Evolutionary conservation across 1,140 invertebrate genomes (phyloP).

Genomic region (Melanaphis sacchari): DNA sequence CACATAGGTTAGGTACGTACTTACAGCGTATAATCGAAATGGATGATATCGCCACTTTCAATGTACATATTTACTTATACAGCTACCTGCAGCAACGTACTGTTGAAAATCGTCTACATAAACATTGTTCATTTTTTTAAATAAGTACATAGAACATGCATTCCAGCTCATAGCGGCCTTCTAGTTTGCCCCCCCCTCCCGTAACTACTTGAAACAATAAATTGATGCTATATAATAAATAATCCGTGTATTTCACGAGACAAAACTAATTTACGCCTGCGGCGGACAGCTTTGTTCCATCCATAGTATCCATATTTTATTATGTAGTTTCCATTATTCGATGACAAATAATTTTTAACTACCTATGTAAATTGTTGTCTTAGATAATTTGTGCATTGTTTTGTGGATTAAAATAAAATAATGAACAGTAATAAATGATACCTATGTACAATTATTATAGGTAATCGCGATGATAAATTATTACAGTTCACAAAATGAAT

Average conservation of each 20-base stretch:
- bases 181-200: neutral
- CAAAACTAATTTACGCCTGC: slow-evolving; percentile 25
- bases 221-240: neutral
- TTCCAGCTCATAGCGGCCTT: neutral
- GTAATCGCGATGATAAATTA: neutral
- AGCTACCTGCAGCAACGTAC: neutral
- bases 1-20: neutral
- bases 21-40: neutral
- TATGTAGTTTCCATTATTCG: neutral
- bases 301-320: neutral
- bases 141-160: neutral
- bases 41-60: neutral
- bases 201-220: neutral
- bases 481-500: neutral
- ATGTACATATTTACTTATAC: neutral
- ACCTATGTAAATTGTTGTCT: neutral
- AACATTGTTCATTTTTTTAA: neutral
- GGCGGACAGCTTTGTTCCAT: neutral
- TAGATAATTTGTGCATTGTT: neutral
- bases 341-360: neutral
- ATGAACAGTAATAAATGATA: neutral
- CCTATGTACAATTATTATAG: neutral
- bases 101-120: neutral
- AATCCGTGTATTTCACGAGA: neutral
- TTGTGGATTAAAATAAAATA: neutral